These are phyloP conservation scores for Cartodere bifasciata DNA, from an alignment of 2,888 invertebrate genomes.

Conservation along the genomic window DNA sequence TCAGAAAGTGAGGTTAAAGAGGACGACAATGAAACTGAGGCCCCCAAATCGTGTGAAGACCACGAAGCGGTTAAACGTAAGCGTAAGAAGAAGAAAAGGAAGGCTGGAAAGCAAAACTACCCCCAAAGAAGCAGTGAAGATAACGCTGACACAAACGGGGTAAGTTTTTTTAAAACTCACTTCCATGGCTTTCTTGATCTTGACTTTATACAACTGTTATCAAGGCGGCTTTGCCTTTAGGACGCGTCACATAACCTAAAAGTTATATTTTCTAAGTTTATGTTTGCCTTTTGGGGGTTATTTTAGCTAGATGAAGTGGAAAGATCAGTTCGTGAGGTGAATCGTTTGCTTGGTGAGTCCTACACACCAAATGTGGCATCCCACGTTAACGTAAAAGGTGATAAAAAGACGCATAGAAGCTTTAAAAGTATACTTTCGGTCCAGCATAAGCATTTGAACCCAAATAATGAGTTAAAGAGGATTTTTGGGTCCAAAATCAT, in stretches of 20 bases:
- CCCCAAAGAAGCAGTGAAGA: constrained; percentile 48
- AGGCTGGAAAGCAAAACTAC: constrained; percentile 37
- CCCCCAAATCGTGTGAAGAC: constrained; percentile 39
- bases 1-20: constrained; percentile 59
- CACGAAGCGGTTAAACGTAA: constrained; percentile 42
- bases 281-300: too few species aligned
- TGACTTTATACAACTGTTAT: too few species aligned
- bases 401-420: constrained; percentile 21
- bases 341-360: constrained; percentile 50
- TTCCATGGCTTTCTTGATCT: too few species aligned
- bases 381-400: constrained; percentile 19
- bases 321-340: constrained; percentile 51
- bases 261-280: too few species aligned
- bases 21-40: constrained; percentile 52
- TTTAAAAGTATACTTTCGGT: constrained; percentile 44
- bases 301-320: constrained; percentile 51
- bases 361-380: constrained; percentile 20
- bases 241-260: too few species aligned
- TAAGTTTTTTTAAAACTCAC: too few species aligned
- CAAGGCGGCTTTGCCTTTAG: too few species aligned
- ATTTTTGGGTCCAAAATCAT: constrained; percentile 72
- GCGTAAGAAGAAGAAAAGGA: constrained; percentile 54
- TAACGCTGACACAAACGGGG: constrained; percentile 49
- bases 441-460: constrained; percentile 60
- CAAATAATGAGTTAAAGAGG: constrained; percentile 66